Evolutionary conservation across 2,888 invertebrate species (phyloP), one percentile per base, ranked within the genome.

Genomic region (Lordiphosa andalusiaca): DNA sequence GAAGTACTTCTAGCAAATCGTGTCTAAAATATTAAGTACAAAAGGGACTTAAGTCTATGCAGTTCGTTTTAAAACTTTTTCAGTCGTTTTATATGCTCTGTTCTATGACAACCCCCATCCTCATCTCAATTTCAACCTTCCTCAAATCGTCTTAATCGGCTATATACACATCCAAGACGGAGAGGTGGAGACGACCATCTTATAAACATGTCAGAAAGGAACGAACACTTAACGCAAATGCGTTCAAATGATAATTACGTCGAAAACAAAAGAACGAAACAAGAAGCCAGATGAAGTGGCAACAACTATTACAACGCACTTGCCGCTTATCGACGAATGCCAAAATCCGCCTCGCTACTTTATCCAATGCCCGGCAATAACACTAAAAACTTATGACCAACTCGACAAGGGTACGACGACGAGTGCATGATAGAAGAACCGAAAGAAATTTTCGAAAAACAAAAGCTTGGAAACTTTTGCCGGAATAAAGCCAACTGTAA

Each of bases 321-420:
- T 71, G 75, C 56, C 63, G 47, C 71, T 73, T 75, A 78, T 78
- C 75, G 72, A 42, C 21, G 23, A 25, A 35, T 33, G 46, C 46
- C 33, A 47, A 47, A 61, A 51, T 61, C 84, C 80, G 73, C 66
- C 75, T 81, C 47, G 60, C 66, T 61, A 53, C 69, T 30, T 73
- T 73, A 47, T 57, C 53, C 55, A 55, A 49, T 51, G 54, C 30
- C 30, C 23, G 55, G 84, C 74, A 82, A 87, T 87, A 87, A 87
- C 85, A 85, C 71, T 87, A 88, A 87, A 87, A 87, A 87, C 77
- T 87, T 87, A 87, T 85, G 87, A 78, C 84, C 82, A 60, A 72
- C 67, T 44, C 62, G 58, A 48, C 71, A 57, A 70, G 53, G 21
- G 21, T 19, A 4, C 6, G 35, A 4, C 6, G 35, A 35, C 7